Percentiles rank a stretch among this genome's conserved stretches.
These are phyloP conservation scores for Dolomedes plantarius DNA, from an alignment of 2,888 invertebrate species.

Conservation along the genomic window DNA sequence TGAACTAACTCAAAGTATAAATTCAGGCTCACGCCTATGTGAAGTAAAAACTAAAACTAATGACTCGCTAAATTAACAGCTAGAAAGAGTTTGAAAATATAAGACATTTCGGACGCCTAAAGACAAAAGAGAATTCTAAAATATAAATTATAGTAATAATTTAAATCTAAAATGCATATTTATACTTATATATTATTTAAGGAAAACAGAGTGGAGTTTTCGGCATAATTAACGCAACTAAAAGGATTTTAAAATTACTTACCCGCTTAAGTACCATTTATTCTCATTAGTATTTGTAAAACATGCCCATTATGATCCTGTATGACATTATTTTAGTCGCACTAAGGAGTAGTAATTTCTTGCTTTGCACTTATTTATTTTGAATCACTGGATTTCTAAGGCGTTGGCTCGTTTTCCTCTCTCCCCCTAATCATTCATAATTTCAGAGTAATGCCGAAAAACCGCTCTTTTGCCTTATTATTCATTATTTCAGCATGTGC, in stretches of 20 bases:
- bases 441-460: neutral
- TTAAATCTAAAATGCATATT: neutral
- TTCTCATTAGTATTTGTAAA: slow-evolving; percentile 50
- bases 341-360: neutral
- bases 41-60: too few relatives aligned
- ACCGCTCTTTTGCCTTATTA: neutral
- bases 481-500: neutral
- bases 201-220: slow-evolving; percentile 26
- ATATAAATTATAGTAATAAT: neutral
- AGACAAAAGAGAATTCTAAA: neutral
- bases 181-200: neutral
- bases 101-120: neutral
- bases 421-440: slow-evolving; percentile 29
- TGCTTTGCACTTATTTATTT: neutral
- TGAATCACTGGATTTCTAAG: neutral
- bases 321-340: neutral
- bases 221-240: slow-evolving; percentile 27
- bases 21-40: too few relatives aligned
- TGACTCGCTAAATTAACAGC: too few relatives aligned
- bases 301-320: neutral
- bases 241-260: slow-evolving; percentile 46
- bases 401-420: neutral
- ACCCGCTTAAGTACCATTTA: slow-evolving; percentile 37
- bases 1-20: too few relatives aligned
- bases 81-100: neutral